Conservation (phyloP, 2,797 vertebrate genomes). For the Scyliorhinus canicula region DNA sequence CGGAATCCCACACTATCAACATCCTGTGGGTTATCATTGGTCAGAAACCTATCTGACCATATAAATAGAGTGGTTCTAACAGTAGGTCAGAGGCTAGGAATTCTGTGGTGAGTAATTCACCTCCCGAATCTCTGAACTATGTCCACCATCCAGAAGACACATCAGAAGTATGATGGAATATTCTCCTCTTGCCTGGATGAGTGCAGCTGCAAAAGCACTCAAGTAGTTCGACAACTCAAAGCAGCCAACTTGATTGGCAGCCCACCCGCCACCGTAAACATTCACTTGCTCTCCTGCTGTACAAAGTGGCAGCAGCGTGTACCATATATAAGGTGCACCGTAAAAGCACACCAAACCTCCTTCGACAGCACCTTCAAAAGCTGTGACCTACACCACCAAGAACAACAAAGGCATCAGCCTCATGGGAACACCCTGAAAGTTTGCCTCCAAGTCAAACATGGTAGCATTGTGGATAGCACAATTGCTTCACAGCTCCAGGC, state of each 20-base stretch:
- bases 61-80: too few relatives aligned
- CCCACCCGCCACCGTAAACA: background rate
- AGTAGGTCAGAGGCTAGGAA: too few relatives aligned
- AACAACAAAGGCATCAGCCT: too few relatives aligned
- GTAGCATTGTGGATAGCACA: too few relatives aligned
- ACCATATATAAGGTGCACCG: too few relatives aligned
- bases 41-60: background rate
- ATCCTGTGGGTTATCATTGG: background rate
- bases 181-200: background rate
- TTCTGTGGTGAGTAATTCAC: background rate
- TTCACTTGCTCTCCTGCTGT: background rate
- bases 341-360: too few relatives aligned
- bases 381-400: too few relatives aligned
- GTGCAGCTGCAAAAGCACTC: background rate
- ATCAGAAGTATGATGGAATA: background rate
- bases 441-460: too few relatives aligned
- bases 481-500: too few relatives aligned
- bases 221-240: background rate
- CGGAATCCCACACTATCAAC: background rate
- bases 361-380: too few relatives aligned
- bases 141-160: background rate
- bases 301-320: background rate
- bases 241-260: background rate
- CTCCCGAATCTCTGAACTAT: background rate
- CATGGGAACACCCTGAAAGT: too few relatives aligned